Evolutionary conservation across 2,888 invertebrate species (phyloP), one percentile per base, ranked within the genome.

Genomic region (Rotaria socialis): DNA sequence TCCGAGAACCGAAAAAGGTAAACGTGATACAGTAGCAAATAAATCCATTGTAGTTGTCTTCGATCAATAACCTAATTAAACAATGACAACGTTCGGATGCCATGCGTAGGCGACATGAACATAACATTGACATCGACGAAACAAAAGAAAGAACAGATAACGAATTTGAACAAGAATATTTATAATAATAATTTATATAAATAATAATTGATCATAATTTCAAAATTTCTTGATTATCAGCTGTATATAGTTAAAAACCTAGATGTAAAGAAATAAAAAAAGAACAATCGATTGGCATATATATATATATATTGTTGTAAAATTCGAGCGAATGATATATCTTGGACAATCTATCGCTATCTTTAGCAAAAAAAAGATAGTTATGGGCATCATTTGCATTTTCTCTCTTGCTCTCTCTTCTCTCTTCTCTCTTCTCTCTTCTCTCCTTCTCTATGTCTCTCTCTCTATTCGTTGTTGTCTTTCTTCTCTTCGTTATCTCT

Each of bases 11-110:
- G 86, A 86, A 50, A 85, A 86, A 22, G 86, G 86, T 58, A 86
- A 60, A 50, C 86, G 85, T 67, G 86, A 85, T 74, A 86, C 86
- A 74, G 86, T 86, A 43, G 86, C 85, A 35, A 86, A 86, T 52
- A 86, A 85, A 60, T 86, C 86, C 86, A 86, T 86, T 41, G 22
- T 74, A 74, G 41, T 41, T 19, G 16, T 74, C 58, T 60, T n/a
- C 27, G 27, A 60, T 14, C 58, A 74, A 74, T 74, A 74, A 74
- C 35, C 74, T 74, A 74, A 43, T 43, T 22, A 24, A 74, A 74
- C 74, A 43, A 74, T 74, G 24, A 74, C 43, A 27, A 60, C 58
- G n/a, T 60, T 60, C 10, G 58, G 58, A 60, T 60, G 58, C 58
- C 58, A 60, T 60, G 58, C 14, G 35, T 41, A 10, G 74, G 16